A percentile compares a stretch with the other conserved stretches of the same genome.
phyloP scores from a whole-genome alignment of 2,888 invertebrate species.

The Perdita meconis region DNA sequence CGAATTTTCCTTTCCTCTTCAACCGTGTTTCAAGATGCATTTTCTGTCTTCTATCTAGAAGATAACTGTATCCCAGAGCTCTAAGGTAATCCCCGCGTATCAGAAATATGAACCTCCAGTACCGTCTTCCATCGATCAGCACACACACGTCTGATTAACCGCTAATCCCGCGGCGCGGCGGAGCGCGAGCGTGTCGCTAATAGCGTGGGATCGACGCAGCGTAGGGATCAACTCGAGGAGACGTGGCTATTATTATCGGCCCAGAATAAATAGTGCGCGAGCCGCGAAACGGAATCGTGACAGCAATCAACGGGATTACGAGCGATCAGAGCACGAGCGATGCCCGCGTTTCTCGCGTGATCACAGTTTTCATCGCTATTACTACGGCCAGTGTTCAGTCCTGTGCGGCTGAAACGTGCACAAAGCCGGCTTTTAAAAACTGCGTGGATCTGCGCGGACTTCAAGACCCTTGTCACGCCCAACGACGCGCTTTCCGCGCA shows the following conservation, averaged over 20 bases:
- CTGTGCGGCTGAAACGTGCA: slow-evolving; percentile 26
- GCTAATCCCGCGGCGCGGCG: not conserved
- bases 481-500: slow-evolving; percentile 55
- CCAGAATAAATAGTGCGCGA: slow-evolving; percentile 19
- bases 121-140: not conserved
- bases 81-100: too few relatives aligned
- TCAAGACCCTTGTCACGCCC: slow-evolving; percentile 58
- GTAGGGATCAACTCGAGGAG: not conserved
- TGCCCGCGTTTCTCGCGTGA: slow-evolving; percentile 39
- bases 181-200: not conserved
- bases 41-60: too few relatives aligned
- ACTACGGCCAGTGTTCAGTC: slow-evolving; percentile 44
- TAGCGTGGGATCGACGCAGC: not conserved
- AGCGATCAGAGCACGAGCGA: slow-evolving; percentile 15
- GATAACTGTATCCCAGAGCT: too few relatives aligned
- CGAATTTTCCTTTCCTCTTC: too few relatives aligned
- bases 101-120: too few relatives aligned
- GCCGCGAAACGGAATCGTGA: slow-evolving; percentile 15
- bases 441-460: slow-evolving; percentile 55
- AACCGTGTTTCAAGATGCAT: too few relatives aligned
- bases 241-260: slow-evolving; percentile 28
- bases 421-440: slow-evolving; percentile 61
- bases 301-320: slow-evolving; percentile 48
- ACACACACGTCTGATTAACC: not conserved
- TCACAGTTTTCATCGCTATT: slow-evolving; percentile 56